phyloP scores from a whole-genome alignment of 2,113 vertebrate genomes.

The Scalopus aquaticus region DNA sequence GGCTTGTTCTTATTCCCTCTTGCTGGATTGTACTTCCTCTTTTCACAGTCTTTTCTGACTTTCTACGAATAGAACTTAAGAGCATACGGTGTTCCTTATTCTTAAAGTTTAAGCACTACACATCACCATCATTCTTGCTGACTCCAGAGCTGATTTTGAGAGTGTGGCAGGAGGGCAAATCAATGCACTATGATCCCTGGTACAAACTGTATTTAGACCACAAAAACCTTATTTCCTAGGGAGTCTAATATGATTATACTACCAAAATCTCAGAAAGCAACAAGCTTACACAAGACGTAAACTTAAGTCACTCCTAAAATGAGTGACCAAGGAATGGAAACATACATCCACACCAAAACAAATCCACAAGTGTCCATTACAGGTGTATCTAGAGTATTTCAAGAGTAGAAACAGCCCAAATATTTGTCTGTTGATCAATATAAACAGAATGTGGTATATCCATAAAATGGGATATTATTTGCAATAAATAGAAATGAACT shows the following conservation, averaged over 20 bases:
- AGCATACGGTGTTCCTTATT: conserved; percentile 29
- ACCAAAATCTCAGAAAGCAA: neutral
- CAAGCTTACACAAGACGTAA: neutral
- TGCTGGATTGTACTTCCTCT: neutral
- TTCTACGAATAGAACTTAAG: conserved; percentile 7
- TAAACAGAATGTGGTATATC: neutral
- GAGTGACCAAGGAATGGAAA: neutral
- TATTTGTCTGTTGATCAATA: neutral
- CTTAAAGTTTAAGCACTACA: conserved; percentile 35
- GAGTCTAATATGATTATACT: neutral
- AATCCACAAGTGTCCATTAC: neutral
- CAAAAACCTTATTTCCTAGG: neutral
- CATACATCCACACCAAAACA: neutral
- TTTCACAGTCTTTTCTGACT: neutral
- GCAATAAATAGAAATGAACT: neutral
- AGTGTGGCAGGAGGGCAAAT: neutral
- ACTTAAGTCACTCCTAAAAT: neutral
- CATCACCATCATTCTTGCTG: neutral
- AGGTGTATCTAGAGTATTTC: neutral
- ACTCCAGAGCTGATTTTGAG: conserved; percentile 22
- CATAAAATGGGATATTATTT: neutral
- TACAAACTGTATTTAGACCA: conserved; percentile 10
- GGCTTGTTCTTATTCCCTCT: neutral
- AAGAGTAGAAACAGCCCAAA: neutral
- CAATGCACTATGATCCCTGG: neutral